These are phyloP conservation scores for Tetramorium simillimum DNA, from an alignment of 1,140 invertebrate genomes.

Conservation along the genomic window DNA sequence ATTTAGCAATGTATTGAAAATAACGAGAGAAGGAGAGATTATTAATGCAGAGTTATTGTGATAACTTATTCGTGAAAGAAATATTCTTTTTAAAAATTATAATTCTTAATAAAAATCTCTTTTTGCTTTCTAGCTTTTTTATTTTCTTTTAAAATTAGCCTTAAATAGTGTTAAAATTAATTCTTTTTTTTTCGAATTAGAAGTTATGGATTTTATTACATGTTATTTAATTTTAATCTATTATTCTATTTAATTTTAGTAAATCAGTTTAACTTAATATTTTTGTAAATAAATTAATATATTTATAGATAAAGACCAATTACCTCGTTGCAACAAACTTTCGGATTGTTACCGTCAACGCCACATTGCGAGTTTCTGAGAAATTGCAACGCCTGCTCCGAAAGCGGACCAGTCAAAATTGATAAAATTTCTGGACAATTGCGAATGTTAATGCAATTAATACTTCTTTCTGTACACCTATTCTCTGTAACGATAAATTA, in stretches of 20 bases:
- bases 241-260: background rate
- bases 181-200: background rate
- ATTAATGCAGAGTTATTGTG: background rate
- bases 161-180: background rate
- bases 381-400: constrained; percentile 73
- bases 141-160: background rate
- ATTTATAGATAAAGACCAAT: constrained; percentile 1
- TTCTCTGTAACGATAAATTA: constrained; percentile 59
- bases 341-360: constrained; percentile 84
- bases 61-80: background rate
- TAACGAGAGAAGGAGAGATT: background rate
- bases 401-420: constrained; percentile 80
- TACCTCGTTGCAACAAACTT: constrained; percentile 85
- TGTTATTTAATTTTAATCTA: too few relatives aligned
- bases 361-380: constrained; percentile 85
- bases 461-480: constrained; percentile 62
- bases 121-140: background rate
- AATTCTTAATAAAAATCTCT: background rate
- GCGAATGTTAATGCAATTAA: constrained; percentile 76
- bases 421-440: constrained; percentile 74
- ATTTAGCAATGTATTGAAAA: background rate
- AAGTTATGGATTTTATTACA: background rate
- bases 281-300: background rate
- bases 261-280: background rate
- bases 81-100: background rate